phyloP scores from a whole-genome alignment of 2,888 invertebrate species.

The Limnephilus auricula region DNA sequence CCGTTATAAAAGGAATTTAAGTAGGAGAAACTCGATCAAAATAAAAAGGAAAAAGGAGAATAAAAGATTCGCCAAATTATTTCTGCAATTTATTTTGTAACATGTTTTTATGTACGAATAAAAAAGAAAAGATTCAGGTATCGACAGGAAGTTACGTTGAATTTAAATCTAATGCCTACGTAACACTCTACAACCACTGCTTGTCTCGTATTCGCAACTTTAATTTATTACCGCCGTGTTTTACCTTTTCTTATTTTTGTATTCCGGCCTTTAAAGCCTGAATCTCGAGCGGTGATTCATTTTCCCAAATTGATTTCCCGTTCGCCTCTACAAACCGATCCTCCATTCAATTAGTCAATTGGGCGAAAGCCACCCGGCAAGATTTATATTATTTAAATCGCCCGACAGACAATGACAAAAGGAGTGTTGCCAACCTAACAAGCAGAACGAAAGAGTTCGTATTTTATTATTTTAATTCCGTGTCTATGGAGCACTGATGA shows the following conservation, averaged over 20 bases:
- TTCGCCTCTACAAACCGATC: not conserved
- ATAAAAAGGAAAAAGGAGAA: not conserved
- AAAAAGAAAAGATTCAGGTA: not conserved
- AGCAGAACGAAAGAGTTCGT: conserved; percentile 6
- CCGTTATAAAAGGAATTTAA: not conserved
- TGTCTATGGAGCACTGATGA: not conserved
- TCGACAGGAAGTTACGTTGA: not conserved
- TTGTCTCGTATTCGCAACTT: not conserved
- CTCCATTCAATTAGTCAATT: not conserved
- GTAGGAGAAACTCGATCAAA: not conserved
- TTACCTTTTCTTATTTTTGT: not conserved
- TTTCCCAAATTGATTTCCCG: not conserved
- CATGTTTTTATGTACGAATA: not conserved
- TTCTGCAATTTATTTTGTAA: not conserved
- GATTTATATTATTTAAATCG: not conserved
- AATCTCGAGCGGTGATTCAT: not conserved
- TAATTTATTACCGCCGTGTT: not conserved
- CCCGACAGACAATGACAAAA: not conserved
- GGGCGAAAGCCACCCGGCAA: not conserved
- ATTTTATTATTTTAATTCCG: not conserved
- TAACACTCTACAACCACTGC: not conserved
- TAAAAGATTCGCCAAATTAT: not conserved
- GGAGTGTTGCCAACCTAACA: conserved; percentile 26
- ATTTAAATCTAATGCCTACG: not conserved
- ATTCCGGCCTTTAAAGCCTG: not conserved